Percentiles rank a stretch among this genome's conserved stretches.
These are phyloP conservation scores for Corvus moneduloides DNA, from an alignment of 2,113 vertebrate species.

Conservation along the genomic window DNA sequence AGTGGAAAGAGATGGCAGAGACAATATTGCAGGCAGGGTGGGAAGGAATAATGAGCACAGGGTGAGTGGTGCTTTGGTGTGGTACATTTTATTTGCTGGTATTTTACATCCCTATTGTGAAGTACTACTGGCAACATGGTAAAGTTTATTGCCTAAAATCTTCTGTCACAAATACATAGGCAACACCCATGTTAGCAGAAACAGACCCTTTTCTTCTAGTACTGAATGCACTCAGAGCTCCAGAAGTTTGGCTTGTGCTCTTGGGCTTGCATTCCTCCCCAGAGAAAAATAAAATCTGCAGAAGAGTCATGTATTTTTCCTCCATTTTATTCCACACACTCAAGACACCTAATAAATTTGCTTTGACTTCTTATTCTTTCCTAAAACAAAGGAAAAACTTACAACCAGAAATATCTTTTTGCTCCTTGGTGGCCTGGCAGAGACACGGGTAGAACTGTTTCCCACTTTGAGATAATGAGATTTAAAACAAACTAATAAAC, in stretches of 20 bases:
- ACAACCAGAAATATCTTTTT: conserved; percentile 9
- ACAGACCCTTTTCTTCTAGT: neutral
- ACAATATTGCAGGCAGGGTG: neutral
- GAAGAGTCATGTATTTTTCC: conserved; percentile 3
- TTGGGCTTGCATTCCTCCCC: conserved; percentile 31
- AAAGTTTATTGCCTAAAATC: neutral
- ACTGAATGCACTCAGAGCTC: neutral
- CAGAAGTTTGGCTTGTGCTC: conserved; percentile 41
- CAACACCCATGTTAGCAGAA: neutral
- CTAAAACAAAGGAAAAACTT: conserved; percentile 38
- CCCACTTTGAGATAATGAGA: neutral
- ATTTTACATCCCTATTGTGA: neutral
- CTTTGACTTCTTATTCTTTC: conserved; percentile 21
- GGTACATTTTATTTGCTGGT: neutral
- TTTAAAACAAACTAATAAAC: neutral
- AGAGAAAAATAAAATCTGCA: conserved; percentile 28
- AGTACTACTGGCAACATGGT: neutral
- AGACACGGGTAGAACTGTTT: neutral
- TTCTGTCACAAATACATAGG: neutral
- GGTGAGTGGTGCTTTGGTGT: neutral
- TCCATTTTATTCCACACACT: conserved; percentile 25
- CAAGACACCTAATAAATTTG: conserved; percentile 20
- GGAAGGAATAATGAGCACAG: neutral
- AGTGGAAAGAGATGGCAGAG: neutral
- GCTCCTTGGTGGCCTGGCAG: neutral